Conservation (phyloP, 2,888 invertebrate species). For the Melanophora roralis region DNA sequence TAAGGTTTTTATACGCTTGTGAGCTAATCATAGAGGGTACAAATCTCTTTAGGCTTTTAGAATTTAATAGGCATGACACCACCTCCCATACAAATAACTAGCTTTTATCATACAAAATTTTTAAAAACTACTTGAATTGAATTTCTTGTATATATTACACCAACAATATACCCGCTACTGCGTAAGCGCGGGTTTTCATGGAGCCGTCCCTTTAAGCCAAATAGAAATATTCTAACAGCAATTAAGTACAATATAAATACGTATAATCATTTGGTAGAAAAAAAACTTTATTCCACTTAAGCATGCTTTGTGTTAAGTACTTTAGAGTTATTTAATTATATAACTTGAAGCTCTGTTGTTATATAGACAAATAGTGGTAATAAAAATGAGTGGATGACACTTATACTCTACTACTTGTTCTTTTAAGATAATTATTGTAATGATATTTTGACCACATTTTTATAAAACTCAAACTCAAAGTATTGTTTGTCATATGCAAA, state of each 20-base stretch:
- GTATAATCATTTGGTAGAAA: neutral
- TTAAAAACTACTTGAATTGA: no score
- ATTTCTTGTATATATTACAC: no score
- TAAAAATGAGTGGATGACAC: neutral
- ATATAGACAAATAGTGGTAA: conserved; percentile 3
- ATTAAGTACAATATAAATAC: conserved; percentile 18
- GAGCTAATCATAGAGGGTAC: no score
- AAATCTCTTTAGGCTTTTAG: no score
- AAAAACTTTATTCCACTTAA: conserved; percentile 14
- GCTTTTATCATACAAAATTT: no score
- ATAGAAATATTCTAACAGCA: conserved; percentile 39
- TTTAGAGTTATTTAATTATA: conserved; percentile 31
- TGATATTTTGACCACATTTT: conserved; percentile 28
- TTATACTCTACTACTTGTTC: conserved; percentile 7
- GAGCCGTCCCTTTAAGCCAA: conserved; percentile 50
- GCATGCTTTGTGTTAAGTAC: conserved; percentile 43
- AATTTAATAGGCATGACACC: no score
- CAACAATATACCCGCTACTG: no score
- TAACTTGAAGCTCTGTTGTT: conserved; percentile 19
- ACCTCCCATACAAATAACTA: no score
- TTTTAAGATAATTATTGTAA: conserved; percentile 23
- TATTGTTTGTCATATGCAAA: neutral
- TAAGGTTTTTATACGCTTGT: no score
- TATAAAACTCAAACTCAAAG: neutral
- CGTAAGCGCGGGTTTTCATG: no score